Evolutionary conservation across 1,140 invertebrate species (phyloP), one percentile per base, ranked within the genome.

Genomic region (Drusus annulatus): DNA sequence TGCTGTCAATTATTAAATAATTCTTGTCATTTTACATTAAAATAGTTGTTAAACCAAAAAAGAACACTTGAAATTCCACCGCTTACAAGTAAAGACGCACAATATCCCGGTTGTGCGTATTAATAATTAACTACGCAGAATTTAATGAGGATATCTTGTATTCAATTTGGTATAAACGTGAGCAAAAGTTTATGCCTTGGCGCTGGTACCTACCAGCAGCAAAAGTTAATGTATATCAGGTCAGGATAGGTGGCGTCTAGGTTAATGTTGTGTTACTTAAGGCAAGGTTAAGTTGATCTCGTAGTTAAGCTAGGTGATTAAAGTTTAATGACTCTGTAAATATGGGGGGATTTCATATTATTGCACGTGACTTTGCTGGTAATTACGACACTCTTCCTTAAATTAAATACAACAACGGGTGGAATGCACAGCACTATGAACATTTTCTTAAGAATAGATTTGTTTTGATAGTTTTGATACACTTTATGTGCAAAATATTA

Each of bases 251-350:
- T 56, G 54, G 54, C 19, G 54, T 56, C 54, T 56, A n/a, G 54
- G 54, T n/a, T 56, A 56, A 56, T 56, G 54, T 56, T n/a, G 54
- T 56, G 54, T 56, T 56, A 56, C 54, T 56, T 56, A 56, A 56
- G 54, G 54, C n/a, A 56, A 56, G 54, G 54, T 56, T 56, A 56
- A 56, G 54, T 56, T 56, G 54, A 56, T 56, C 54, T 21, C 54
- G n/a, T 56, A 56, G 54, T 56, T 56, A 17, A 56, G 54, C 19
- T 56, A 56, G 54, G 54, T 56, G 54, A 56, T 56, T 56, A 56
- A 56, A 56, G n/a, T 56, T 56, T 56, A 56, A 56, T 56, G 54
- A 21, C 54, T 56, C 54, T 56, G 54, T 56, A 56, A 56, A 56
- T 56, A 56, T 56, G 10, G 54, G 19, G 54, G 54, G n/a, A 56